phyloP scores from a whole-genome alignment of 1,140 invertebrate genomes.

The Bombus sibiricus region DNA sequence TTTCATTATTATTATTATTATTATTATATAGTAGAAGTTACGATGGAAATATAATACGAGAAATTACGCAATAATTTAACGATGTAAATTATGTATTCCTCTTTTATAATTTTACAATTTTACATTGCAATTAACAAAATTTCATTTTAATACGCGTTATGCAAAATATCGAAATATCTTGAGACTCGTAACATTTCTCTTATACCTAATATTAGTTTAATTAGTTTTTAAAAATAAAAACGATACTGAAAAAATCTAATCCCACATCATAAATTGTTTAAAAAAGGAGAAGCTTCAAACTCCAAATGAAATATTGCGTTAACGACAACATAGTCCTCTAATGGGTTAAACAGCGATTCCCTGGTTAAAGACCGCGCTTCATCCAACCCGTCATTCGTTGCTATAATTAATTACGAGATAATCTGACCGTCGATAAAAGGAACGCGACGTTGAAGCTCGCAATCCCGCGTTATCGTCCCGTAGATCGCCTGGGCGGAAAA shows the following conservation, averaged over 20 bases:
- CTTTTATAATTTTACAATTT: too few species aligned
- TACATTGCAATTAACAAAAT: too few species aligned
- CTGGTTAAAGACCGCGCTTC: background rate
- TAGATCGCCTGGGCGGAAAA: conserved; percentile 25
- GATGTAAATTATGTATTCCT: too few species aligned
- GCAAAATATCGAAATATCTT: too few species aligned
- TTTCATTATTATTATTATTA: background rate
- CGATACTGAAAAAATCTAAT: too few species aligned
- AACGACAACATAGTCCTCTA: background rate
- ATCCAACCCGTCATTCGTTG: background rate
- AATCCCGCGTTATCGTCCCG: conserved; percentile 34
- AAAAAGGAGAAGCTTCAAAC: too few species aligned
- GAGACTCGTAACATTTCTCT: too few species aligned
- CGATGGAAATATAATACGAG: background rate
- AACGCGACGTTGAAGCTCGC: conserved; percentile 31
- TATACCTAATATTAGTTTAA: too few species aligned
- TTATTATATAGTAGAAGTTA: background rate
- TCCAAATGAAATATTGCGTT: background rate
- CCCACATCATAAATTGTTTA: too few species aligned
- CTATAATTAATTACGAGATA: conserved; percentile 49
- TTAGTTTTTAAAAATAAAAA: too few species aligned
- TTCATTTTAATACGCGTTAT: too few species aligned
- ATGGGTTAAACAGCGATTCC: background rate
- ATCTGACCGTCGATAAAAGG: conserved; percentile 38
- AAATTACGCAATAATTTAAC: too few species aligned